Evolutionary conservation across 2,888 invertebrate species (phyloP), one percentile per base, ranked within the genome.

Genomic region (Apamea monoglypha): DNA sequence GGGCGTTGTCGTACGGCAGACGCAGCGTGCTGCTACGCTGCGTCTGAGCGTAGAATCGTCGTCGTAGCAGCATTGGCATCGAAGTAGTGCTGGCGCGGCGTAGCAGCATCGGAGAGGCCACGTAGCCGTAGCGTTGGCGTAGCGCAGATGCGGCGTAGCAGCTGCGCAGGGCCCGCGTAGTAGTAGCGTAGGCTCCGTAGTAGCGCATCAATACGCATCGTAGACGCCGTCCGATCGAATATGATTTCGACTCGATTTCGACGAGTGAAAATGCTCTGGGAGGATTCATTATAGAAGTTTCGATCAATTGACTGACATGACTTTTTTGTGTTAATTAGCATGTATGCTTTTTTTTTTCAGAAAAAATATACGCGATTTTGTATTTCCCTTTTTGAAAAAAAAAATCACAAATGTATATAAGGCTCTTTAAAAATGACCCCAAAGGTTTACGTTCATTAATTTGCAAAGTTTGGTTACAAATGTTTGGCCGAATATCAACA

Each of bases 391-490:
- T n/a, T n/a, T n/a, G n/a, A n/a, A n/a, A n/a, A 56, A 56, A 56
- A 25, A n/a, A 56, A 56, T 47, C 12, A n/a, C n/a, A 59, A 59
- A 12, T 5, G 5, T 56, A n/a, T 6, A 18, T 44, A 14, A 59
- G 70, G 6, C 12, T 63, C 67, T 40, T 68, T 7, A 21, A 71
- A 75, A 76, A 63, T 44, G 2, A 56, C 7, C 16, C n/a, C 21
- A 72, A 81, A 80, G 32, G 32, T 47, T 59, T n/a, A 61, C 36
- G 67, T 70, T 72, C 8, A 66, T 36, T 71, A 72, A 74, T 85
- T 80, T 78, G 85, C 81, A 74, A 84, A 81, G 71, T 63, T 87
- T 74, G 73, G 80, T 78, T 67, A 84, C 81, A 84, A 84, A 89
- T 85, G 72, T 78, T 74, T 82, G 40, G 40, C 76, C 29, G 72